Evolutionary conservation across 2,113 vertebrate genomes (phyloP).

Genomic region (Bolborhynchus lineola): DNA sequence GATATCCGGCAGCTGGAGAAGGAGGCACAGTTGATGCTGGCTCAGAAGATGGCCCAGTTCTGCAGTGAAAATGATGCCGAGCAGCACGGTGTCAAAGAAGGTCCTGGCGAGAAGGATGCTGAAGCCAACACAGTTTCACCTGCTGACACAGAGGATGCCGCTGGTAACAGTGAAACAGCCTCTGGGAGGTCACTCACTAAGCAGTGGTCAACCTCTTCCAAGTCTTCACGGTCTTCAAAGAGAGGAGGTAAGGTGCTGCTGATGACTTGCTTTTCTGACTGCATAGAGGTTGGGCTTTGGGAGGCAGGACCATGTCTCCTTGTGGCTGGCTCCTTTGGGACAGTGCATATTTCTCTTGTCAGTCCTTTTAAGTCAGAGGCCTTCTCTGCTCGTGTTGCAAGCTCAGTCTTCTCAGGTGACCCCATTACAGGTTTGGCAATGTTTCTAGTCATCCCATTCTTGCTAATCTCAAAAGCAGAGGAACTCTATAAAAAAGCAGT

Average conservation of each 20-base stretch:
- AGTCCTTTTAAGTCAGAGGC: neutral
- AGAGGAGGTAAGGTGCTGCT: constrained; percentile 85
- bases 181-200: constrained; percentile 88
- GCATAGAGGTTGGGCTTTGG: neutral
- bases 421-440: neutral
- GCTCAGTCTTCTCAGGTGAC: neutral
- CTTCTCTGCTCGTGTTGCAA: neutral
- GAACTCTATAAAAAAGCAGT: accelerated
- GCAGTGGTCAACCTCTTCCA: constrained; percentile 98
- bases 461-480: neutral
- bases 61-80: constrained; percentile 76
- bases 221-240: constrained; percentile 94
- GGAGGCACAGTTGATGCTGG: constrained; percentile 91
- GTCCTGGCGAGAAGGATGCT: constrained; percentile 33
- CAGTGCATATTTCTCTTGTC: neutral
- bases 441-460: neutral
- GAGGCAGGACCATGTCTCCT: neutral
- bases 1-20: constrained; percentile 95
- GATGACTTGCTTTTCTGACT: neutral
- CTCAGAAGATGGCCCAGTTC: constrained; percentile 93
- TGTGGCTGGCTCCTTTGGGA: neutral
- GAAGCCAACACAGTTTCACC: constrained; percentile 67
- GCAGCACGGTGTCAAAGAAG: constrained; percentile 62
- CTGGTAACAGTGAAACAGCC: constrained; percentile 73
- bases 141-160: constrained; percentile 73